phyloP scores from a whole-genome alignment of 2,113 vertebrate genomes.

The Lophura nycthemera region DNA sequence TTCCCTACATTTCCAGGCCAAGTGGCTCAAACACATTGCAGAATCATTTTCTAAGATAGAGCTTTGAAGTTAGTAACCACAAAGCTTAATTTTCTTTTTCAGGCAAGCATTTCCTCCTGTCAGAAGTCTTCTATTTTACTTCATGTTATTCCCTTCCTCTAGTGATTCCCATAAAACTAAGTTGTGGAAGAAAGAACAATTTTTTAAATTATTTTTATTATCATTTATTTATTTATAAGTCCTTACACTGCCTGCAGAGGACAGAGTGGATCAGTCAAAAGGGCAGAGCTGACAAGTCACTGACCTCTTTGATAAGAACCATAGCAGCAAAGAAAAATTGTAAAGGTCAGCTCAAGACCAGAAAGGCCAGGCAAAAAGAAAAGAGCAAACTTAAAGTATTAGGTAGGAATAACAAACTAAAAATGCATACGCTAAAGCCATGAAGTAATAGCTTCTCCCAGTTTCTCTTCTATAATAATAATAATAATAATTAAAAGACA shows the following conservation, averaged over 20 bases:
- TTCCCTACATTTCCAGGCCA: not conserved
- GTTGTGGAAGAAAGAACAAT: not conserved
- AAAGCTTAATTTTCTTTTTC: not conserved
- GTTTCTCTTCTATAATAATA: not conserved
- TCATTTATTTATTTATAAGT: not conserved
- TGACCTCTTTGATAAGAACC: not conserved
- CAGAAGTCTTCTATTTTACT: not conserved
- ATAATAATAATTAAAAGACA: not conserved
- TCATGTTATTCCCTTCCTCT: not conserved
- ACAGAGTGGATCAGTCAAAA: conserved; percentile 1
- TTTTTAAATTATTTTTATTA: not conserved
- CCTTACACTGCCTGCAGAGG: not conserved
- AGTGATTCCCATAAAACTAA: not conserved
- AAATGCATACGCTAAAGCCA: not conserved
- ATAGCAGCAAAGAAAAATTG: not conserved
- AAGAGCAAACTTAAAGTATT: not conserved
- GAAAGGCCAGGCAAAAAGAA: not conserved
- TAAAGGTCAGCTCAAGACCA: conserved; percentile 50
- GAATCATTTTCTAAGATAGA: not conserved
- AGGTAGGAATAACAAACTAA: not conserved
- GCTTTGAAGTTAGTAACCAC: not conserved
- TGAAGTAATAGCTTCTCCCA: not conserved
- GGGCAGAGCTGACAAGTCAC: conserved; percentile 30
- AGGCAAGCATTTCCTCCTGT: not conserved
- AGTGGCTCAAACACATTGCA: not conserved